Evolutionary conservation across 2,797 vertebrate species (phyloP).

Genomic region (Remorina albescens): DNA sequence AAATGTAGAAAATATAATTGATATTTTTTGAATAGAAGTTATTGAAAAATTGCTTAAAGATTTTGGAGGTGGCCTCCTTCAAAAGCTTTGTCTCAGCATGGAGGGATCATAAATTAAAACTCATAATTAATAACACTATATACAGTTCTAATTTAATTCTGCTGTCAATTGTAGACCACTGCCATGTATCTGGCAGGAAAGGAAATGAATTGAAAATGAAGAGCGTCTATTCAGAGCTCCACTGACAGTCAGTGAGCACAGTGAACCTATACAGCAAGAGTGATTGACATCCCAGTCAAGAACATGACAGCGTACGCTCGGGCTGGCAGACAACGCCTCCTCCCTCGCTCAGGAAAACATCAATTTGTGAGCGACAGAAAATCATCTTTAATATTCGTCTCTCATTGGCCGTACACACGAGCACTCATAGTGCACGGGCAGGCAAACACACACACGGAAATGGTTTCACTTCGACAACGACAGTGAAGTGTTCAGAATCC

Average conservation of each 20-base stretch:
- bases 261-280: constrained; percentile 36
- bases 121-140: constrained; percentile 31
- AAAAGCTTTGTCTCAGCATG: constrained; percentile 20
- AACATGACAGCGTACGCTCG: constrained; percentile 69
- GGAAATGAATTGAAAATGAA: constrained; percentile 22
- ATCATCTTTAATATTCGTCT: constrained; percentile 69
- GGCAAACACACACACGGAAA: constrained; percentile 6
- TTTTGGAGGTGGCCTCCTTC: constrained; percentile 17
- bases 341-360: constrained; percentile 69
- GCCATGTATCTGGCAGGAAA: constrained; percentile 32
- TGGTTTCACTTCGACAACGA: constrained; percentile 36
- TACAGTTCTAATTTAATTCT: neutral
- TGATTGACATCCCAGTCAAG: constrained; percentile 73
- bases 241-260: constrained; percentile 40
- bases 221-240: constrained; percentile 44
- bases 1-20: constrained; percentile 66
- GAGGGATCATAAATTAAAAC: constrained; percentile 32
- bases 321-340: constrained; percentile 57
- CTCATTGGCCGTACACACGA: constrained; percentile 30
- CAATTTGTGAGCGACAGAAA: constrained; percentile 66
- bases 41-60: constrained; percentile 44
- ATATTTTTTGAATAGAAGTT: constrained; percentile 61
- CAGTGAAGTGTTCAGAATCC: constrained; percentile 57
- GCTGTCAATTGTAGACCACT: constrained; percentile 17
- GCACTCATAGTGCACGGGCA: no score